Evolutionary conservation across 2,797 vertebrate genomes (phyloP).

Genomic region (Coendou prehensilis): DNA sequence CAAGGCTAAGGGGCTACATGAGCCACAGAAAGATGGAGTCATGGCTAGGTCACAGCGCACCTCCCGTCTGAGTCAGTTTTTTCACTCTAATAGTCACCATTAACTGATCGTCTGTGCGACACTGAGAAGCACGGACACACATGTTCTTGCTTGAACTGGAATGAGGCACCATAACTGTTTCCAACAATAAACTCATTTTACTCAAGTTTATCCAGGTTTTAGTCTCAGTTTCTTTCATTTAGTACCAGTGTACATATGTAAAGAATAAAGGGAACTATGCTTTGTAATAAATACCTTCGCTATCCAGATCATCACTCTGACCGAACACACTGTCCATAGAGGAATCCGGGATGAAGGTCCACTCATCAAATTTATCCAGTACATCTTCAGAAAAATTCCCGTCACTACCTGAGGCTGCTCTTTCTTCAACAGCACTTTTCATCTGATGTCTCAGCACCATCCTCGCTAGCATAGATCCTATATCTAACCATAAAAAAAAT

Average conservation of each 20-base stretch:
- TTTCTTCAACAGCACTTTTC: slow-evolving; percentile 86
- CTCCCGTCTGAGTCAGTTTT: neutral
- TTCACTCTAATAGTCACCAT: neutral
- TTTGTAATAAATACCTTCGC: slow-evolving; percentile 91
- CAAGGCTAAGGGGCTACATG: neutral
- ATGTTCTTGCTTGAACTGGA: neutral
- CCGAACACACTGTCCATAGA: slow-evolving; percentile 90
- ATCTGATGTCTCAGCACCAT: slow-evolving; percentile 92
- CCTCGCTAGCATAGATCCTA: slow-evolving; percentile 91
- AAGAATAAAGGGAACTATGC: neutral
- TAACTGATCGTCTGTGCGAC: neutral
- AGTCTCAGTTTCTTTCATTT: neutral
- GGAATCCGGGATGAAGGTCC: slow-evolving; percentile 90
- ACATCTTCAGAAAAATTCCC: slow-evolving; percentile 90
- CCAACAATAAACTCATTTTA: neutral
- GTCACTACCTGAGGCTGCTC: slow-evolving; percentile 84
- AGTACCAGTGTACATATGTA: neutral
- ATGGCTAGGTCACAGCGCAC: neutral
- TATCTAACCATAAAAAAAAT: slow-evolving; percentile 87
- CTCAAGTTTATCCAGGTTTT: slow-evolving; percentile 6
- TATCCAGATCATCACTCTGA: slow-evolving; percentile 93
- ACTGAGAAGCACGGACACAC: neutral
- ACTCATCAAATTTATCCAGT: slow-evolving; percentile 93
- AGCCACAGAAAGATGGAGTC: neutral
- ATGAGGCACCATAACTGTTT: neutral